These are phyloP conservation scores for Pantherophis alleghaniensis DNA, from an alignment of 2,797 vertebrate genomes.

Conservation along the genomic window DNA sequence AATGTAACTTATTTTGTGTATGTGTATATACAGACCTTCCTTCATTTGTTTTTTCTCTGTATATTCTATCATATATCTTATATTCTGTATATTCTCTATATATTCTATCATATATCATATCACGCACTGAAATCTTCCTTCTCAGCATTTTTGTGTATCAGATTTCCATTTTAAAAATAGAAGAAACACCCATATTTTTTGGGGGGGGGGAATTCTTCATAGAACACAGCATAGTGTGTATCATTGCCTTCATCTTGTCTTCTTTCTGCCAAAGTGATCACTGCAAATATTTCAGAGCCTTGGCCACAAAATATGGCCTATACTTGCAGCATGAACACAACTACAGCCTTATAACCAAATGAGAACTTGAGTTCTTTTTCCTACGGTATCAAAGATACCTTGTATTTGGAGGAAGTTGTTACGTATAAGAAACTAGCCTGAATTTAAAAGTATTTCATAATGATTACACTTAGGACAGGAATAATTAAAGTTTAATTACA, in stretches of 20 bases:
- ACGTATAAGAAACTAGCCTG: background rate
- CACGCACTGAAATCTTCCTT: background rate
- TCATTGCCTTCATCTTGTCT: background rate
- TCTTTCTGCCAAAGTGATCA: background rate
- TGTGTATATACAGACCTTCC: background rate
- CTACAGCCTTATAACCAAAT: background rate
- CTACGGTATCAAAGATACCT: background rate
- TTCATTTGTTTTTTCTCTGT: background rate
- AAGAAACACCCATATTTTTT: background rate
- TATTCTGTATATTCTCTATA: too few relatives aligned
- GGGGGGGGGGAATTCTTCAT: background rate
- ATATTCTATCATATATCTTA: background rate
- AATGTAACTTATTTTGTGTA: background rate
- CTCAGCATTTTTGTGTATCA: background rate
- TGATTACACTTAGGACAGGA: background rate
- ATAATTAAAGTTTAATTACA: background rate
- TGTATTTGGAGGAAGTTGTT: background rate
- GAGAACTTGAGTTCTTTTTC: background rate
- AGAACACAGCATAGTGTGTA: background rate
- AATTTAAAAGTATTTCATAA: background rate
- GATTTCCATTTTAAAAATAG: background rate
- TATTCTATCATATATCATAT: background rate
- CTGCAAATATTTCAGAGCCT: background rate
- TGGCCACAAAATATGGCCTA: background rate
- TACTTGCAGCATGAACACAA: background rate